Evolutionary conservation across 1,140 invertebrate genomes (phyloP), one percentile per base, ranked within the genome.

Genomic region (Schmidtea mediterranea): DNA sequence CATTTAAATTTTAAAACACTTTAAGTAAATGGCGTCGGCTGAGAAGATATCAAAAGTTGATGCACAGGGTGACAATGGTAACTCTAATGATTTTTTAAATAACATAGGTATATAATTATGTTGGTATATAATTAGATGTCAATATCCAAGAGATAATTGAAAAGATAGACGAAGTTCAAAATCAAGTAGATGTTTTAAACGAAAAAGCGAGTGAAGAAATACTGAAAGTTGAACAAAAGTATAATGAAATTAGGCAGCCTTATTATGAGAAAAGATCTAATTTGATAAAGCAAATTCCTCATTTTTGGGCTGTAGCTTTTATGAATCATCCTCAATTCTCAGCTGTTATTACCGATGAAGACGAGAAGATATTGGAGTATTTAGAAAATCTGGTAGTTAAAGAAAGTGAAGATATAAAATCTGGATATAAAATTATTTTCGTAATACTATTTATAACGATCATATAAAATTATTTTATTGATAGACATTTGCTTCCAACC

Each of bases 251-350:
- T 49, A 71, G 80, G 52, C 79, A 81, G 59, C 82, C 82, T 10
- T 76, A 73, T 59, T 84, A 79, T 59, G 78, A 80, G 54, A 81
- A 80, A 58, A 69, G 82, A 45, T 79, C 75, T 55, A 75, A 79
- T 55, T 73, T 83, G 53, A 82, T 86, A 54, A 74, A 76, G 55
- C 77, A 76, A 61, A 82, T 87, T 60, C 78, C 79, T 19, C 80
- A 84, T 59, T 87, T 86, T 62, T 87, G 82, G 82, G 73, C 82
- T 18, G 83, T 79, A 51, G 77, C 79, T 62, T 81, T 86, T 69
- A 76, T 82, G 47, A 86, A 84, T 66, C 81, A 86, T 70, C 80
- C 80, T 52, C 77, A 81, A 70, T 74, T 84, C 55, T 78, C 78
- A 50, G 73, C 76, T 39, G 73, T 82, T 57, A 66, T 87, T 48